Evolutionary conservation across 2,113 vertebrate genomes (phyloP), one percentile per base, ranked within the genome.

Genomic region (Aegithalos caudatus): DNA sequence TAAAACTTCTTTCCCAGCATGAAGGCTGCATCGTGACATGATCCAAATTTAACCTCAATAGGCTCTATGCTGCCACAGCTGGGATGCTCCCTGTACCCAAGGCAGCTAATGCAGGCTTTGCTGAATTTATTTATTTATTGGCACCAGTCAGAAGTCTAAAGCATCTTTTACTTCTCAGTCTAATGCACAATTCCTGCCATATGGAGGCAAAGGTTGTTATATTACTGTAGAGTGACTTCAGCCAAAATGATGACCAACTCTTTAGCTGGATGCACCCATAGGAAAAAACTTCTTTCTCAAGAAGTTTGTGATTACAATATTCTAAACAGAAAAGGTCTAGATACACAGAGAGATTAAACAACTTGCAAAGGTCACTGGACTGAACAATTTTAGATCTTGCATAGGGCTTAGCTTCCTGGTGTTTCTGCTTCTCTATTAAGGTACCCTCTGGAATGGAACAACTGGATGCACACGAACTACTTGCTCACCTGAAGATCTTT

Each of bases 91-190:
- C 42, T 24, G 38, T 73, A 91, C 92, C 87, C 90, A 91, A 47
- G 50, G 79, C 51, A 93, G 54, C 54, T 90, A 96, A 91, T 85
- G 47, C 62, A 90, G 67, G 33, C 42, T 91, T 88, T 91, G 78
- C 92, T 94, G 92, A 88, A 96, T 91, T 94, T 14, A 95, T 90
- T 96, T 90, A 69, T 73, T 94, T 90, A 10, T 96, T 93, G 81
- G 93, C 92, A 90, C 62, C 54, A 66, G 65, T 66, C 58, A 82
- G 54, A 86, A 92, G 42, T 35, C 33, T 70, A 83, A 93, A 88
- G 37, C 37, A 86, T 29, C 54, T 90, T 94, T 57, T 70, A 70
- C 74, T 92, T 90, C 37, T 94, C 88, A 84, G 76, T 88, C 69
- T 71, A 95, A 79, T 40, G 57, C 88, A 84, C 60, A 88, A 7